Evolutionary conservation across 2,113 vertebrate species (phyloP).

Genomic region (Typhlomys cinereus): DNA sequence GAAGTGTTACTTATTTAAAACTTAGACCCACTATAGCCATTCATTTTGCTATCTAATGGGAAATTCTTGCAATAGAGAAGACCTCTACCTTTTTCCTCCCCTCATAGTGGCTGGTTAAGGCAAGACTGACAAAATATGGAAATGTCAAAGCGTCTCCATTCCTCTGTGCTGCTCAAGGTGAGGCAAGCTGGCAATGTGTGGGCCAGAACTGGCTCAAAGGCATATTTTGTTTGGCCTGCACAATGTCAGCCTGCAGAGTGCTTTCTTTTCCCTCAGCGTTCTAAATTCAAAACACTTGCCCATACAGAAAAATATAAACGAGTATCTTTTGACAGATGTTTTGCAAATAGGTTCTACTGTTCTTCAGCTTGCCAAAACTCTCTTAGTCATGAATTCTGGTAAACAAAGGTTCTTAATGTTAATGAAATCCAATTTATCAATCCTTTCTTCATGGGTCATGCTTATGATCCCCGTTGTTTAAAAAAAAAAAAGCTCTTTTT

Average conservation of each 20-base stretch:
- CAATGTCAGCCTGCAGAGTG: slow-evolving; percentile 36
- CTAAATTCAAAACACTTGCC: slow-evolving; percentile 68
- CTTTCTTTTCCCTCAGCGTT: slow-evolving; percentile 11
- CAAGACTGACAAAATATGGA: slow-evolving; percentile 41
- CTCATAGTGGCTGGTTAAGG: slow-evolving; percentile 13
- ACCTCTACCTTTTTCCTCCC: slow-evolving; percentile 6
- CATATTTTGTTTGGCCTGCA: slow-evolving; percentile 67
- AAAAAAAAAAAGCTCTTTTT: not conserved
- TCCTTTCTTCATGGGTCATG: slow-evolving; percentile 44
- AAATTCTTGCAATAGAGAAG: slow-evolving; percentile 37
- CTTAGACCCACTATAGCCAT: slow-evolving; percentile 9
- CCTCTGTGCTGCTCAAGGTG: slow-evolving; percentile 40
- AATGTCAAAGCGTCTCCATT: not conserved
- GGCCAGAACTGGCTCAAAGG: slow-evolving; percentile 1
- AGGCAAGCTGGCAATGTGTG: not conserved
- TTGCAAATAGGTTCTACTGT: slow-evolving; percentile 68
- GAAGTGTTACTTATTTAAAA: slow-evolving; percentile 17
- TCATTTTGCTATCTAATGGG: not conserved
- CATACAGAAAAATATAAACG: slow-evolving; percentile 47
- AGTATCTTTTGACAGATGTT: slow-evolving; percentile 64
- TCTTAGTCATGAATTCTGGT: slow-evolving; percentile 62
- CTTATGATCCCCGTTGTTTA: not conserved
- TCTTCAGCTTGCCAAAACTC: slow-evolving; percentile 58
- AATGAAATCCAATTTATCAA: slow-evolving; percentile 59
- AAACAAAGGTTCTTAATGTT: slow-evolving; percentile 65